Base-by-base conservation (phyloP, 2,113 vertebrate genomes). In the Saguinus imperator region DNA sequence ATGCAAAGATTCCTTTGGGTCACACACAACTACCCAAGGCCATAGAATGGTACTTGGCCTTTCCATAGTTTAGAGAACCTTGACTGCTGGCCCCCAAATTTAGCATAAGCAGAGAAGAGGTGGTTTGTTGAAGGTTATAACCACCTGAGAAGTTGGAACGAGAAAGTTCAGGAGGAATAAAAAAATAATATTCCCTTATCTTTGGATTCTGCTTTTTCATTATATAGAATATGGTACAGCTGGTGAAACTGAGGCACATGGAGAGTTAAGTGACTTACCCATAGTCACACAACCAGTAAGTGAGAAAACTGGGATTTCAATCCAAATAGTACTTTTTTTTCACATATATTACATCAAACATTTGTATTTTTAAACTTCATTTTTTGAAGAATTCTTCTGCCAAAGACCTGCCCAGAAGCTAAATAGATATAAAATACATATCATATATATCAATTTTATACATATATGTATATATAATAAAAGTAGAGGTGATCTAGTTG, bases 51-150 rank as follows among this genome's bases (percentile, higher is more conserved):
- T 48, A 1, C 11, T 17, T 91, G 37, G 18, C 66, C 6, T 83
- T 91, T 70, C 79, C 75, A 72, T 35, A 93, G 25, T 96, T 92
- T 58, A 94, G 23, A 97, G 29, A 95, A 79, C 4, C 3, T 95
- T 94, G 66, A 23, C 40, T 64, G 58, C 25, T 97, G 50, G 87
- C 18, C 13, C 25, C n/a, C 77, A 83, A 58, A 89, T 61, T 94
- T 81, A 87, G 8, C 20, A 85, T 84, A 43, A 37, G 10, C 64
- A 89, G 43, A 94, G 75, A 83, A 76, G 18, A 96, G 35, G 66
- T 85, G 5, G 17, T 43, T 88, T 93, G 1, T 50, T 84, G 43
- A 91, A 52, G 7, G 40, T 52, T 81, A 55, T 11, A 73, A 66
- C 25, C 1, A 64, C 48, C 21, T 94, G 32, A 85, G 20, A 76